Evolutionary conservation across 2,113 vertebrate species (phyloP), one percentile per base, ranked within the genome.

Genomic region (Madoqua kirkii): DNA sequence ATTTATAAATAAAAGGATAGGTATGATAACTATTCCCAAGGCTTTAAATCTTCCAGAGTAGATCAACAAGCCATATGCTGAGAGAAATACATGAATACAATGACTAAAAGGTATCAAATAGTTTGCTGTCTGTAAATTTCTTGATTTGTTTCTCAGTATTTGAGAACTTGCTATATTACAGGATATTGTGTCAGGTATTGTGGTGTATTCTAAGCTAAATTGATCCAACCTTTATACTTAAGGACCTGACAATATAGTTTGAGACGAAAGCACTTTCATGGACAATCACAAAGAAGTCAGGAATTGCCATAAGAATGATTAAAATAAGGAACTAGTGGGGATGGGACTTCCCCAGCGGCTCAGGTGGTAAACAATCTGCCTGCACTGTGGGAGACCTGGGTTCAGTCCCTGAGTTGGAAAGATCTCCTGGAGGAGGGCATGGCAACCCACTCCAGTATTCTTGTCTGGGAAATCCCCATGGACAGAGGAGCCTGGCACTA

Each of bases 31-130:
- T 94, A n/a, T 81, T 84, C 79, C 19, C 54, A 87, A 96, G 17
- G 48, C 88, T 85, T 95, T 95, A 84, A 83, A 29, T 93, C 9
- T 94, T 71, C 54, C 10, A 33, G n/a, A 92, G n/a, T 21, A 97
- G 17, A 91, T 14, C n/a, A 87, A 60, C 6, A 78, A 84, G 79
- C 3, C 4, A n/a, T 83, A 62, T 91, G 62, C 52, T 83, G 87
- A 79, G 1, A n/a, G 52, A 97, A 97, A 81, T 82, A 92, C 0
- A 1, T 67, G 81, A 90, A 45, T 48, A 79, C 78, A 57, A 40
- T 54, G 14, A 87, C 16, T 29, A 82, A 87, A 89, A 94, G 3
- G 17, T 71, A 1, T 82, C 90, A 82, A 11, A 52, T 64, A 79
- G 19, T 85, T 91, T 91, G 8, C 3, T 91, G 15, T 21, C 45